Conservation (phyloP, 2,113 vertebrate species). For the Gymnarchus niloticus region DNA sequence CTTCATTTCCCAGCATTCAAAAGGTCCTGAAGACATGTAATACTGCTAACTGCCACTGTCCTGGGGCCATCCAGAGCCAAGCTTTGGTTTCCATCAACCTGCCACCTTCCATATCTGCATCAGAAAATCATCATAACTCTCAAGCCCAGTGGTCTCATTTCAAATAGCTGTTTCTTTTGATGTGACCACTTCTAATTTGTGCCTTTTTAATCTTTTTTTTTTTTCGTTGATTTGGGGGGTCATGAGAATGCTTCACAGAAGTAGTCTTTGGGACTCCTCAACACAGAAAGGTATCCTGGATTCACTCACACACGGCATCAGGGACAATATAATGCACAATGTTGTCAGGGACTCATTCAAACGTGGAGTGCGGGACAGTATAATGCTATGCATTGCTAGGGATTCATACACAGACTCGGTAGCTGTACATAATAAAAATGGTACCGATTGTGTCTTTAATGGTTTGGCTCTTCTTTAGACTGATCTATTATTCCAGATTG, state of each 20-base stretch:
- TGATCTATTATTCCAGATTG: background rate
- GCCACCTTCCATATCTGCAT: background rate
- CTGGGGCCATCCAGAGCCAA: background rate
- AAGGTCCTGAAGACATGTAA: background rate
- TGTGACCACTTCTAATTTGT: background rate
- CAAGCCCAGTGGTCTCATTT: background rate
- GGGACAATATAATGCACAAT: background rate
- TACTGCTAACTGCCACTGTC: background rate
- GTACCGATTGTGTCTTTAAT: background rate
- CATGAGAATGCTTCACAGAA: background rate
- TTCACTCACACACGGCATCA: background rate
- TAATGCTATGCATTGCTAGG: background rate
- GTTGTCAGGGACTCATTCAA: background rate
- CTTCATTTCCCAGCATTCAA: background rate
- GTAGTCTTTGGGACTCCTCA: background rate
- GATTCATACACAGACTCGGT: background rate
- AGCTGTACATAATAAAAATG: background rate
- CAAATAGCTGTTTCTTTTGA: background rate
- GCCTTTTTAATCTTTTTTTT: background rate
- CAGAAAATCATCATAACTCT: background rate
- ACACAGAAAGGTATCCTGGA: background rate
- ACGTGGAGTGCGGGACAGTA: background rate
- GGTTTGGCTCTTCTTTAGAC: background rate
- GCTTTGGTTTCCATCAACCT: background rate
- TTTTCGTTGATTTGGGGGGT: background rate